Evolutionary conservation across 2,113 vertebrate genomes (phyloP), one percentile per base, ranked within the genome.

Genomic region (Hemiprocne comata): DNA sequence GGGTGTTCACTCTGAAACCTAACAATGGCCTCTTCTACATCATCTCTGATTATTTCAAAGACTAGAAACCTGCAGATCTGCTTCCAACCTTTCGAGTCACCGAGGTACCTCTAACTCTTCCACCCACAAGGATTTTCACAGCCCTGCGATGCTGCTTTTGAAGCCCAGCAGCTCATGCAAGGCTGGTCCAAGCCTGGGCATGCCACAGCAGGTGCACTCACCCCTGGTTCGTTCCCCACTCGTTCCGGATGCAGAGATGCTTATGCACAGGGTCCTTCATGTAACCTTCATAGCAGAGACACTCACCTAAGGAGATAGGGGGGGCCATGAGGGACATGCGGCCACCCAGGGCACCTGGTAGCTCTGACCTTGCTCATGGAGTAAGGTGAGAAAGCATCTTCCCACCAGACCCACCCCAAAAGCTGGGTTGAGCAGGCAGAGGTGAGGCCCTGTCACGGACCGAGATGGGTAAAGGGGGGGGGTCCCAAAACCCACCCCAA

Each of bases 161-260:
- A 31, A 46, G 76, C 40, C 55, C 20, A 62, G 90, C 51, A 87
- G 82, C 73, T 89, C 10, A 0, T 8, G 61, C 0, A 0, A 50
- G 83, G 51, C 44, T 3, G 2, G 29, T 11, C 44, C 26, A 48
- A 48, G 38, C 25, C 74, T 5, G 46, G 76, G 40, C 54, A 50
- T 0, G 2, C 17, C 8, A 20, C 3, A 1, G 19, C 13, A 11
- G 13, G 31, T 2, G 2, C 42, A 98, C 99, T 98, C 98, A 99
- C 99, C 99, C 99, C 90, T 99, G 99, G 97, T 99, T 99, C 2
- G 98, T 99, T 31, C 99, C 99, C 99, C 99, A 99, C 94, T 99
- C 99, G 0, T 99, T 99, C 73, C 99, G 98, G 97, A 99, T 99
- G 97, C 99, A 99, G 79, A 99, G 99, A 66, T 99, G 99, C 94